These are phyloP conservation scores for Dryoscopus gambensis DNA, from an alignment of 2,113 vertebrate genomes.

Conservation along the genomic window DNA sequence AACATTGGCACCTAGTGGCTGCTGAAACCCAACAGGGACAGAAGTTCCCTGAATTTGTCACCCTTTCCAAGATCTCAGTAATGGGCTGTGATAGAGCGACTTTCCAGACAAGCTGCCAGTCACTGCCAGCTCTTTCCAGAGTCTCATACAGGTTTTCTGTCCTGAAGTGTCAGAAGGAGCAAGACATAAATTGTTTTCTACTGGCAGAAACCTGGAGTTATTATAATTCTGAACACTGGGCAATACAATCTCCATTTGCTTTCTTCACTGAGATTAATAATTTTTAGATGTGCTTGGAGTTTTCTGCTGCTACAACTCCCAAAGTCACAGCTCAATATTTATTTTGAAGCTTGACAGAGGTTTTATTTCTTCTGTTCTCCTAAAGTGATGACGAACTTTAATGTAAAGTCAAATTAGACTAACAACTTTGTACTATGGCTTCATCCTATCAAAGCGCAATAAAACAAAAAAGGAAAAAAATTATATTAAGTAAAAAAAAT, in stretches of 20 bases:
- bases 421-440: neutral
- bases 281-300: neutral
- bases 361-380: neutral
- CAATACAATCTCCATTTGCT: neutral
- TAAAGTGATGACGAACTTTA: neutral
- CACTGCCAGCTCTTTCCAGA: neutral
- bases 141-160: neutral
- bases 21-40: neutral
- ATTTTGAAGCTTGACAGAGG: neutral
- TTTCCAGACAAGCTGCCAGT: neutral
- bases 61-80: neutral
- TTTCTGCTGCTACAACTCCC: neutral
- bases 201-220: neutral
- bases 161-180: neutral
- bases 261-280: neutral
- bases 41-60: neutral
- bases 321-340: neutral
- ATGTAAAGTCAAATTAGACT: neutral
- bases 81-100: neutral
- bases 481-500: neutral
- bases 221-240: neutral
- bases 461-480: neutral
- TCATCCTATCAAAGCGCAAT: neutral
- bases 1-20: conserved; percentile 56
- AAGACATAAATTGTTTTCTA: neutral